Base-by-base conservation (phyloP, 1,140 invertebrate species). In the Vanessa tameamea region DNA sequence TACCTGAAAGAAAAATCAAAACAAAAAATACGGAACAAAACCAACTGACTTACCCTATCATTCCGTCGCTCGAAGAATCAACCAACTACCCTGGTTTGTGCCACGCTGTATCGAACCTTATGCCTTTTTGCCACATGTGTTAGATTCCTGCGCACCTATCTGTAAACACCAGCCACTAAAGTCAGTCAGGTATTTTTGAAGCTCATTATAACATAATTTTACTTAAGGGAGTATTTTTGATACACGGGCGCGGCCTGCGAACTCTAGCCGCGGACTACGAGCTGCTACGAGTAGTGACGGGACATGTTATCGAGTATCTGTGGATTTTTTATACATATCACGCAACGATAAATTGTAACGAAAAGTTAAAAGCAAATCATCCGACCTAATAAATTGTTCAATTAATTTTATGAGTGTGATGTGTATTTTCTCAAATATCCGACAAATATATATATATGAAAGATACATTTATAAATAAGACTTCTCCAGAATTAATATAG, bases 21-120 rank as follows among this genome's bases (percentile, higher is more conserved):
- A 70, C 20, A 50, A 63, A 70, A 47, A 53, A 14, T 14, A 65
- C 51, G 14, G 13, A 76, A 63, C 72, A 59, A 26, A 76, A 63
- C 72, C 53, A 26, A 53, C n/a, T 20, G 53, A 89, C 88, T 90
- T 69, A 90, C 88, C 88, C 77, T 88, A 77, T 87, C 89, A 91
- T 91, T 89, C 78, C 86, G 82, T 72, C 83, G 82, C 81, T 86
- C 86, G 85, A 86, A 82, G 82, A 78, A 79, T 76, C 43, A 81
- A 75, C 80, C 69, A 85, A 79, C 87, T 91, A 91, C 72, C 87
- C 89, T 69, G 89, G 89, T 87, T 88, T 88, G 76, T 89, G 89
- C 89, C 89, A 91, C 82, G 89, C 89, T 71, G 81, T 87, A 84
- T 89, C 79, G 81, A 88, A 90, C 82, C 87, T 83, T 84, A 87